These are phyloP conservation scores for Schlechtendalia chinensis DNA, from an alignment of 1,140 invertebrate genomes.

Conservation along the genomic window DNA sequence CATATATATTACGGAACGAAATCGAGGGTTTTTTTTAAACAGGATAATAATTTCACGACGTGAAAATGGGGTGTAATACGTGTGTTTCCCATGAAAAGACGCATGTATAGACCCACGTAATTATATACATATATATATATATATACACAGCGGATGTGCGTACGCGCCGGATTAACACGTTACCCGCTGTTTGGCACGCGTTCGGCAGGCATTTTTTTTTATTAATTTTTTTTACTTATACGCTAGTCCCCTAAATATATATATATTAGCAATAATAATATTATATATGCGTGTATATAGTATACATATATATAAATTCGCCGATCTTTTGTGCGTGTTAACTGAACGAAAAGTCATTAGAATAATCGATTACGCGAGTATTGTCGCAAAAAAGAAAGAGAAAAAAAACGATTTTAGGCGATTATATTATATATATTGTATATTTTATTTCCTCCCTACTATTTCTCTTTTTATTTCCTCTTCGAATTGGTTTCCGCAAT, in stretches of 20 bases:
- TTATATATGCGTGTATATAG: neutral
- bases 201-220: conserved; percentile 37
- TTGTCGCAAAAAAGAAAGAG: neutral
- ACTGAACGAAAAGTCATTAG: conserved; percentile 50
- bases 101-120: neutral
- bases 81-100: conserved; percentile 37
- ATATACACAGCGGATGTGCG: conserved; percentile 15
- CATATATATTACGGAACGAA: conserved; percentile 13
- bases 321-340: conserved; percentile 31
- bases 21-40: conserved; percentile 12
- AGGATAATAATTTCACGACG: conserved; percentile 31
- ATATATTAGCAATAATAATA: conserved; percentile 26
- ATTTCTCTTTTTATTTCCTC: too few relatives aligned
- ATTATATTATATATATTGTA: neutral
- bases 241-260: neutral
- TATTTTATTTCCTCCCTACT: too few relatives aligned
- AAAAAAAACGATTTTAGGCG: neutral
- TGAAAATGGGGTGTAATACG: conserved; percentile 3
- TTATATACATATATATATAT: neutral
- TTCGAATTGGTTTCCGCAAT: too few relatives aligned
- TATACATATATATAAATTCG: conserved; percentile 3
- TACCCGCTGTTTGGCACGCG: conserved; percentile 50
- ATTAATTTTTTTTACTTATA: conserved; percentile 4
- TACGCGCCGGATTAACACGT: conserved; percentile 36
- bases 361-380: conserved; percentile 39